These are phyloP conservation scores for Leptodactylus fuscus DNA, from an alignment of 2,113 vertebrate species.

Conservation along the genomic window DNA sequence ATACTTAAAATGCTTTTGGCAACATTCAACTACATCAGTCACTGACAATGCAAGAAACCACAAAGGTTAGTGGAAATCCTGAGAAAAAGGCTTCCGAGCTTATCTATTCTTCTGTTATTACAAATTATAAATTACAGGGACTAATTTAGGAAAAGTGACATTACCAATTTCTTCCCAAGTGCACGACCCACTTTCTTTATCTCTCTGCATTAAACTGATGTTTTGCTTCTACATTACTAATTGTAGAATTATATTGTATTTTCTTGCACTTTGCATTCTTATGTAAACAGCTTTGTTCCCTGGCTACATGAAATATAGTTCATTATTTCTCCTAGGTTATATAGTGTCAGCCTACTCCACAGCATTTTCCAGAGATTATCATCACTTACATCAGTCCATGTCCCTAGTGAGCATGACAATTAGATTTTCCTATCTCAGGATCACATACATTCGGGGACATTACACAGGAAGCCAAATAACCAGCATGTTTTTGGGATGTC, in stretches of 20 bases:
- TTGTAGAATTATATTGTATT: background rate
- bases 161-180: background rate
- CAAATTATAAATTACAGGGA: background rate
- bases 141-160: background rate
- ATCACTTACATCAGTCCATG: no score
- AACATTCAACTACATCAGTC: background rate
- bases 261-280: no score
- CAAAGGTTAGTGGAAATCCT: background rate
- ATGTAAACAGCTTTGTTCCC: no score
- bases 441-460: no score
- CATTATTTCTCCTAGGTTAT: no score
- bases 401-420: no score
- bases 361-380: no score
- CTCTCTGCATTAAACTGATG: background rate
- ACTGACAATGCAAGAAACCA: background rate
- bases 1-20: background rate
- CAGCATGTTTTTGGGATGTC: no score
- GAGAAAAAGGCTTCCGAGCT: background rate
- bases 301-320: no score
- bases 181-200: background rate
- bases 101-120: background rate
- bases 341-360: no score
- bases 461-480: no score
- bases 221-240: background rate
- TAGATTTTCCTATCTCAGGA: no score